phyloP scores from a whole-genome alignment of 1,140 invertebrate genomes.

The Stegodyphus mimosarum region DNA sequence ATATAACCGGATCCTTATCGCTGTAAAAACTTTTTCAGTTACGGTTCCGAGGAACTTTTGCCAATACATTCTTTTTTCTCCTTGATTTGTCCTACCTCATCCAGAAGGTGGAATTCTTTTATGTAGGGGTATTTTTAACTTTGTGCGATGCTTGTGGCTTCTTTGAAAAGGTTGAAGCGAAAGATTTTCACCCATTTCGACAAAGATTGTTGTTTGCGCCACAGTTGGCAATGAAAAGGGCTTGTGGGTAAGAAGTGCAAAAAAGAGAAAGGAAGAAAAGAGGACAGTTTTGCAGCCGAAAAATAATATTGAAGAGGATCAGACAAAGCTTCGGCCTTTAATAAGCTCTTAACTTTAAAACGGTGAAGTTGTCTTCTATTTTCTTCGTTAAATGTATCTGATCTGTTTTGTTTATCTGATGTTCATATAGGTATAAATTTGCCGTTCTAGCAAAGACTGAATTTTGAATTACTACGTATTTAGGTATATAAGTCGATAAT shows the following conservation, averaged over 20 bases:
- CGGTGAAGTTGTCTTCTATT: too few relatives aligned
- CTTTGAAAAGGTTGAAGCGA: not conserved
- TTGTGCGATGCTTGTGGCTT: too few relatives aligned
- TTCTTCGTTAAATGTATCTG: too few relatives aligned
- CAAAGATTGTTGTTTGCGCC: constrained; percentile 10
- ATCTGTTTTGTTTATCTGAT: too few relatives aligned
- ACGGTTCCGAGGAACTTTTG: constrained; percentile 21
- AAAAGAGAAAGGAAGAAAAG: not conserved
- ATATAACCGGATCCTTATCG: constrained; percentile 49
- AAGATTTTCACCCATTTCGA: constrained; percentile 22
- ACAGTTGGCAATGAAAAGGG: constrained; percentile 2
- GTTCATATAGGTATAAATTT: too few relatives aligned
- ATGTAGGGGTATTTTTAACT: constrained; percentile 36
- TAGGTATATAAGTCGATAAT: too few relatives aligned
- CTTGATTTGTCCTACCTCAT: constrained; percentile 33
- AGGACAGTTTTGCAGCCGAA: too few relatives aligned
- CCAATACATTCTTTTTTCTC: constrained; percentile 23
- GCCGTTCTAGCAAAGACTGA: too few relatives aligned
- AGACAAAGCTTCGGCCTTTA: too few relatives aligned
- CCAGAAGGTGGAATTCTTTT: constrained; percentile 30
- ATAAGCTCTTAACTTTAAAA: too few relatives aligned
- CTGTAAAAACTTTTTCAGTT: constrained; percentile 25
- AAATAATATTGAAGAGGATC: too few relatives aligned
- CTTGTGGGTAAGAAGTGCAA: not conserved
- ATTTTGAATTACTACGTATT: too few relatives aligned